Percentiles rank a stretch among this genome's conserved stretches.
These are phyloP conservation scores for Astropecten irregularis DNA, from an alignment of 53 echinoderm and acorn worm species.

Conservation along the genomic window DNA sequence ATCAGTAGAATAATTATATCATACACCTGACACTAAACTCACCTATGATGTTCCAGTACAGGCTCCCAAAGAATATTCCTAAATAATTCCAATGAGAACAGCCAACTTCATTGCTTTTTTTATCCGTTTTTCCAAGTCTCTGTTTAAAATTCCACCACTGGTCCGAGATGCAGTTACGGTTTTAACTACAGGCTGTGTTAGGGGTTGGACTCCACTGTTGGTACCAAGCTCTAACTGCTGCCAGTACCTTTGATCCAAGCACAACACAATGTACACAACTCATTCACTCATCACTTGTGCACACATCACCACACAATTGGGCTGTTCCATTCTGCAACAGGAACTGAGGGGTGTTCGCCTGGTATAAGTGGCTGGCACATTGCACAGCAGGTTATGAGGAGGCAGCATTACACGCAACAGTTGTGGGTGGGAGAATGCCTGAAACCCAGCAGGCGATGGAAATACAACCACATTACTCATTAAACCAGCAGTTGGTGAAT, in stretches of 20 bases:
- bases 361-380: too few species aligned
- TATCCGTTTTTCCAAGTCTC: too few species aligned
- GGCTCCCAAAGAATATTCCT: slow-evolving; percentile 2
- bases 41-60: not conserved
- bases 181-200: not conserved
- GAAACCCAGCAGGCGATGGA: not conserved
- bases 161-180: too few species aligned
- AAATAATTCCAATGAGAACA: slow-evolving; percentile 20
- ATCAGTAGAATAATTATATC: too few species aligned
- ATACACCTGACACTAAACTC: not conserved
- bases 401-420: not conserved
- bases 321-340: slow-evolving; percentile 9
- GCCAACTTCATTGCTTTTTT: too few species aligned
- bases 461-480: not conserved
- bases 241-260: too few species aligned
- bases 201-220: too few species aligned
- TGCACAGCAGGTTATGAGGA: too few species aligned
- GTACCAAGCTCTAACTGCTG: too few species aligned
- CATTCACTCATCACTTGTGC: slow-evolving; percentile 22
- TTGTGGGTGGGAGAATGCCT: not conserved
- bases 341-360: not conserved
- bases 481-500: not conserved
- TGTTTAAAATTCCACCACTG: slow-evolving; percentile 10
- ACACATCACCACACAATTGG: slow-evolving; percentile 48
- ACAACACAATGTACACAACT: slow-evolving; percentile 10